Evolutionary conservation across 2,888 invertebrate species (phyloP).

Genomic region (Cotesia congregata): DNA sequence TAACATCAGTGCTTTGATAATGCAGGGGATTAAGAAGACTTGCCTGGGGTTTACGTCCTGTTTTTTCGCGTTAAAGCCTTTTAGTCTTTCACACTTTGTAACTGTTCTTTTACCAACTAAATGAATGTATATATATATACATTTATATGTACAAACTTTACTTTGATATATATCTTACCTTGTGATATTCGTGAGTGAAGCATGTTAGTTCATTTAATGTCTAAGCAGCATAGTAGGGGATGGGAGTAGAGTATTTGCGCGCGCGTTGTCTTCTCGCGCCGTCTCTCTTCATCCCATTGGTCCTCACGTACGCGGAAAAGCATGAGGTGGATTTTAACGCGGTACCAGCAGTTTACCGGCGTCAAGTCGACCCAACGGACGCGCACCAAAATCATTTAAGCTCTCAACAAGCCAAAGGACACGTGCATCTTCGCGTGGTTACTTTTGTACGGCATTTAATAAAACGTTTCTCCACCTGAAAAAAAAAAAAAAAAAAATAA

Average conservation of each 20-base stretch:
- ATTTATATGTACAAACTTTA: not conserved
- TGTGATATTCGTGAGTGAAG: not conserved
- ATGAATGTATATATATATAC: not conserved
- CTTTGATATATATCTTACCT: conserved; percentile 12
- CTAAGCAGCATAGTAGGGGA: conserved; percentile 9
- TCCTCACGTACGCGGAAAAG: conserved; percentile 43
- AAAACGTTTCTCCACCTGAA: not conserved
- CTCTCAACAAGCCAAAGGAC: not conserved
- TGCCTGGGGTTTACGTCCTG: conserved; percentile 46
- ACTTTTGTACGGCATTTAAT: not conserved
- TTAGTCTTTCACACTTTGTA: not conserved
- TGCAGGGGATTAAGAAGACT: conserved; percentile 41
- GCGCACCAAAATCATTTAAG: conserved; percentile 46
- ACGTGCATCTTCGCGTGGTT: not conserved
- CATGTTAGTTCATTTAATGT: conserved; percentile 15
- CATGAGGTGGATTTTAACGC: conserved; percentile 58
- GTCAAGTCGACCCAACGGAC: conserved; percentile 60
- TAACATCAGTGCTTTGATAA: conserved; percentile 49
- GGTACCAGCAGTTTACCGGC: conserved; percentile 67
- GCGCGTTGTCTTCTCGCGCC: conserved; percentile 36
- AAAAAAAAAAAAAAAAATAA: not conserved
- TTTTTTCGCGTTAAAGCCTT: conserved; percentile 56
- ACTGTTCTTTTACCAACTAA: not conserved
- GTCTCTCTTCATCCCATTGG: conserved; percentile 28
- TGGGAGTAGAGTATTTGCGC: conserved; percentile 35